phyloP scores from a whole-genome alignment of 2,113 vertebrate species.

The Oncorhynchus gorbuscha region DNA sequence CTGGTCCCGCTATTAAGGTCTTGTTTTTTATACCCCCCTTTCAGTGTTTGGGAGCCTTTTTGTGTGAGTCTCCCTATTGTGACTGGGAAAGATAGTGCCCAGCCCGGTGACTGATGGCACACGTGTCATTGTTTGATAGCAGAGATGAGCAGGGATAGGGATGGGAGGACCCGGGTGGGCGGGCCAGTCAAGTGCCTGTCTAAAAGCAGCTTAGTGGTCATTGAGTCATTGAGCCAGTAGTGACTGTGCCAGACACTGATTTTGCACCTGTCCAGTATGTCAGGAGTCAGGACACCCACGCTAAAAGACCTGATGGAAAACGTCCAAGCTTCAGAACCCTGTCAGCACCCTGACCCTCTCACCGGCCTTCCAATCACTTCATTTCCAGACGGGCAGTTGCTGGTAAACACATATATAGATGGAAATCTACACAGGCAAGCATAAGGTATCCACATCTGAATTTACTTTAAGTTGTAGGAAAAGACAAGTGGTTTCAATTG shows the following conservation, averaged over 20 bases:
- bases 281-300: slow-evolving; percentile 4
- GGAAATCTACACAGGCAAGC: no score
- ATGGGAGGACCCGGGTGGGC: slow-evolving; percentile 7
- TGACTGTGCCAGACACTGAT: slow-evolving; percentile 22
- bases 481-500: no score
- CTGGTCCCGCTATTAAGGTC: slow-evolving; percentile 61
- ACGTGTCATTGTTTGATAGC: neutral
- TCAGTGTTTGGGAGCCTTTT: slow-evolving; percentile 16
- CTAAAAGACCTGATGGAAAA: neutral
- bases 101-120: slow-evolving; percentile 20
- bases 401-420: no score
- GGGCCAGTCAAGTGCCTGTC: slow-evolving; percentile 30
- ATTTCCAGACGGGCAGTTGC: no score
- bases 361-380: no score
- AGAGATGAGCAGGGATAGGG: neutral
- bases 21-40: slow-evolving; percentile 21
- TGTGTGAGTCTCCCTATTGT: slow-evolving; percentile 39
- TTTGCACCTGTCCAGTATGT: slow-evolving; percentile 20
- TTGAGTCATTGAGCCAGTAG: slow-evolving; percentile 1
- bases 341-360: neutral
- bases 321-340: neutral
- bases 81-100: slow-evolving; percentile 31
- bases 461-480: no score
- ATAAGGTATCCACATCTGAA: no score
- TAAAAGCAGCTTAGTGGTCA: slow-evolving; percentile 23